A percentile compares a stretch with the other conserved stretches of the same genome.
phyloP scores from a whole-genome alignment of 2,797 vertebrate species.

The Knipowitschia caucasica region DNA sequence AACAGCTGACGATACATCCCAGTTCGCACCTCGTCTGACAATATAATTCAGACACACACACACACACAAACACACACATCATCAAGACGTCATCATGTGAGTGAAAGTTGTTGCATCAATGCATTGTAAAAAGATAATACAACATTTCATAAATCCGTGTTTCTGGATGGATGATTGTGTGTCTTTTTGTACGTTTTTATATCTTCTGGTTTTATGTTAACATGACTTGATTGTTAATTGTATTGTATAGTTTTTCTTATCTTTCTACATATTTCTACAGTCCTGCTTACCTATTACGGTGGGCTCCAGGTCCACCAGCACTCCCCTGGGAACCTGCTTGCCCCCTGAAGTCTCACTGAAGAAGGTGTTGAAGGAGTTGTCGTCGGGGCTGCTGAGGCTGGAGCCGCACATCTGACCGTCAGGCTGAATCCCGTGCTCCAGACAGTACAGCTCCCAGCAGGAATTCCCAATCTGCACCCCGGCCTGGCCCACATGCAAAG shows the following conservation, averaged over 20 bases:
- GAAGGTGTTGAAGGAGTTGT: background rate
- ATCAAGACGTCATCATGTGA: background rate
- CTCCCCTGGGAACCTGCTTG: background rate
- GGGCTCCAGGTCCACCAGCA: constrained; percentile 5
- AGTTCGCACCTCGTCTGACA: background rate
- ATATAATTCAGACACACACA: background rate
- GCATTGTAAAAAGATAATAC: too few relatives aligned
- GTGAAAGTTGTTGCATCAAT: background rate
- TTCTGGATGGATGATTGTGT: too few relatives aligned
- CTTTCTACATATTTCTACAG: background rate
- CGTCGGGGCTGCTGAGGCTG: background rate
- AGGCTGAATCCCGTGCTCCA: background rate
- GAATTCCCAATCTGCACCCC: background rate
- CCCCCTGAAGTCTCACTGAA: background rate
- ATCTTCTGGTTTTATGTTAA: background rate
- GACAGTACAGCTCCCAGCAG: background rate
- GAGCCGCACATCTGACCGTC: background rate
- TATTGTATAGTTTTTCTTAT: background rate
- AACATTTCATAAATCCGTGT: too few relatives aligned
- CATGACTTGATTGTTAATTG: background rate
- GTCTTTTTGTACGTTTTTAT: too few relatives aligned
- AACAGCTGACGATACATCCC: too few relatives aligned
- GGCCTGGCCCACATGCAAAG: background rate
- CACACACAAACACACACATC: background rate
- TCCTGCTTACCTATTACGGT: background rate